A percentile compares a stretch with the other conserved stretches of the same genome.
Evolutionary conservation across 2,888 invertebrate species (phyloP).

Genomic region (Dicyrtoma fusca): DNA sequence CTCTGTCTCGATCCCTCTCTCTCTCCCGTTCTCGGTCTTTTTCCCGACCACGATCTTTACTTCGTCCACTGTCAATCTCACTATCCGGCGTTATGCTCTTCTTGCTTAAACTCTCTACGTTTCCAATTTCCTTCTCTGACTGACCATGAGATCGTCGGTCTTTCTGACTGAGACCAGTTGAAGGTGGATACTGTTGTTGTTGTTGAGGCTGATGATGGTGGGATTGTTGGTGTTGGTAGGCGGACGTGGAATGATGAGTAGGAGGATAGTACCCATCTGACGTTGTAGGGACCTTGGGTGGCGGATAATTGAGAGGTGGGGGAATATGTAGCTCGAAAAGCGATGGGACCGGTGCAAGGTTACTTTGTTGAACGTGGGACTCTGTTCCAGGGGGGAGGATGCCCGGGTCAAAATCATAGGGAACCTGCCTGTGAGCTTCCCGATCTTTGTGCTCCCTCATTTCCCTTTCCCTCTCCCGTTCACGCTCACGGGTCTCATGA

Average conservation of each 20-base stretch:
- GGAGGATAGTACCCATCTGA: constrained; percentile 3
- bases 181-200: constrained; percentile 31
- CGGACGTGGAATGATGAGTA: not conserved
- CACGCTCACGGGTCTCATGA: not conserved
- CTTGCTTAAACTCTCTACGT: constrained; percentile 58
- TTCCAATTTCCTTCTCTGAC: not conserved
- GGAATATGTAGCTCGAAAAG: constrained; percentile 47
- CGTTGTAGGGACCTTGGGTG: constrained; percentile 5
- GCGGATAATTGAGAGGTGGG: constrained; percentile 27
- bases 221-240: not conserved
- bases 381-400: constrained; percentile 51
- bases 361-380: constrained; percentile 15
- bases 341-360: constrained; percentile 38
- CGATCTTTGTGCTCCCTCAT: constrained; percentile 1
- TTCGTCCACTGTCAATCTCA: constrained; percentile 52
- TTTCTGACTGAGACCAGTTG: constrained; percentile 60
- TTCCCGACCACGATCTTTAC: constrained; percentile 40
- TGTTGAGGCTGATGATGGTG: not conserved
- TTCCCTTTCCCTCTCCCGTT: not conserved
- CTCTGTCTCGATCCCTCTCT: constrained; percentile 42
- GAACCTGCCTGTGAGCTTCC: constrained; percentile 8
- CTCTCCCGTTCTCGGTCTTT: constrained; percentile 12
- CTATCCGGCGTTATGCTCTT: constrained; percentile 56
- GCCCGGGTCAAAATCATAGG: constrained; percentile 43
- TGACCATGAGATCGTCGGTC: constrained; percentile 39